Conservation (phyloP, 1,140 invertebrate genomes). For the Brachionus rotundiformis region DNA sequence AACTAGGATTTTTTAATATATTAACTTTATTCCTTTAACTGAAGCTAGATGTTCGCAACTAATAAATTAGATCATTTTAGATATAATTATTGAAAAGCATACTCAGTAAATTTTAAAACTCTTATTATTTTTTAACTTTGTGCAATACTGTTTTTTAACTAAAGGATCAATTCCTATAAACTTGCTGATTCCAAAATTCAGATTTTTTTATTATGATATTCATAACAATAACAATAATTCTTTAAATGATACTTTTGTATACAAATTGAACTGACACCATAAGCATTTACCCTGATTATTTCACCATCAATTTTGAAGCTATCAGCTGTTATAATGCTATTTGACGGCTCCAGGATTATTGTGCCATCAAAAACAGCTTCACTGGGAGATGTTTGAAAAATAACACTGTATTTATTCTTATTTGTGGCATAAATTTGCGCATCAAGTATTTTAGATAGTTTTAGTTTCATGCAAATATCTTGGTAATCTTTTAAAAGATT, state of each 20-base stretch:
- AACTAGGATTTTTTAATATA: no score
- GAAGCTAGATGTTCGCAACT: no score
- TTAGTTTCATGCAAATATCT: slow-evolving; percentile 4
- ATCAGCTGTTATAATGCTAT: background rate
- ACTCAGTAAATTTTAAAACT: no score
- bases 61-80: no score
- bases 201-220: background rate
- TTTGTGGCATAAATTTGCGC: slow-evolving; percentile 22
- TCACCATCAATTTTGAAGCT: background rate
- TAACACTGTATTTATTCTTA: background rate
- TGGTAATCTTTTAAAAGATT: slow-evolving; percentile 6
- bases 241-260: slow-evolving; percentile 6
- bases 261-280: slow-evolving; percentile 7
- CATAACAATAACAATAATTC: slow-evolving; percentile 39
- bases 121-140: no score
- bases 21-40: no score
- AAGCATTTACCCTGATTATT: slow-evolving; percentile 10
- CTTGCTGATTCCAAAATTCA: background rate
- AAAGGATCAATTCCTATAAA: background rate
- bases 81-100: no score
- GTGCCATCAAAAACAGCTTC: slow-evolving; percentile 42
- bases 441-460: background rate
- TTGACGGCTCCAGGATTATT: background rate
- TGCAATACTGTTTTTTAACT: no score
- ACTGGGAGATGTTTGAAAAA: slow-evolving; percentile 42